Base-by-base conservation (phyloP, 30 jellyfish, hydroid and myxozoan species). In the Aurelia aurita complex sp. Pacific region DNA sequence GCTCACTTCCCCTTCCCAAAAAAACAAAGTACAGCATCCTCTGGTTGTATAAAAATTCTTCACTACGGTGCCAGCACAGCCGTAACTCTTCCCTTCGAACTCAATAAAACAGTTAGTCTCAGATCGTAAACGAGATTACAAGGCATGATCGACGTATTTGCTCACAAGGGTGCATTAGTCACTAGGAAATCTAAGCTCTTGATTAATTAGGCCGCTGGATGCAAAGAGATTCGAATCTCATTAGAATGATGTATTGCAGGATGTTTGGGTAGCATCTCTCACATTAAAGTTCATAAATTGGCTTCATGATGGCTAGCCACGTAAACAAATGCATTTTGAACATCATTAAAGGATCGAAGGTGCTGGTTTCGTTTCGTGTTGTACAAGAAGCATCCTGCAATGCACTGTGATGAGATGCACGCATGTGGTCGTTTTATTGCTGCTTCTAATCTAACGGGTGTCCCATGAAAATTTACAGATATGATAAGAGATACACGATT, bases 241-340 rank as follows among this genome's bases (percentile, higher is more conserved):
- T 83, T 83, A 70, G 64, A 36, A 83, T 83, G 85, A 83, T 34
- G n/a, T 70, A 83, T 60, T 61, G 63, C 92, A 83, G 92, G 92
- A 83, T 83, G 80, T 46, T 17, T 52, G 83, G 65, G 10, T 71
- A 40, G 42, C 65, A 61, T 61, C 36, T 61, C 69, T 11, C 70
- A 61, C 36, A 61, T 61, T 5, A 59, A 61, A 61, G 1, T 16
- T 61, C 69, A 16, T 23, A 61, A 61, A 61, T 23, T 61, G 57
- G 70, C 70, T 61, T 61, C 15, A n/a, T 61, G 70, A n/a, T 61
- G 70, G 70, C 70, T n/a, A 17, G 36, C 70, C 70, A 61, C 70
- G 70, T 61, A 61, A 61, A 61, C 70, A 61, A 61, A 61, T 61
- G 70, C 36, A 17, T 61, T 61, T 61, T n/a, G 36, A 17, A 61